These are phyloP conservation scores for Lasioglossum leucozonium DNA, from an alignment of 2,888 invertebrate genomes.

Conservation along the genomic window DNA sequence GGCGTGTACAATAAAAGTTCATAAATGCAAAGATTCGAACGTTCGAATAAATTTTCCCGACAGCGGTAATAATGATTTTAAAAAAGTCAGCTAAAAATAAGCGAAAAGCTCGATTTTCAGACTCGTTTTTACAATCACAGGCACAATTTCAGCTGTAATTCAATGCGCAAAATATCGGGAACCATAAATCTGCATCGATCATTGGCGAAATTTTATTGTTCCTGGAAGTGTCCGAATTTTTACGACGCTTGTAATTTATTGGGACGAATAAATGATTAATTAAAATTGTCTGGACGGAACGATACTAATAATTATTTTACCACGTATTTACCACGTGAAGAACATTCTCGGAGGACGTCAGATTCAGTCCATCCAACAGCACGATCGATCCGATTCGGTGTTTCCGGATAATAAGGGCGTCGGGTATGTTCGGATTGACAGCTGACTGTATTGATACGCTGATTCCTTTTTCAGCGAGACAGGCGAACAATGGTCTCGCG, in stretches of 20 bases:
- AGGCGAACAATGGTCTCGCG: constrained; percentile 76
- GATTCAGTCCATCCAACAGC: constrained; percentile 79
- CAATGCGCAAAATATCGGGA: neutral
- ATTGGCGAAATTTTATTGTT: neutral
- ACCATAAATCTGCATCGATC: neutral
- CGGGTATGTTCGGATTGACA: constrained; percentile 75
- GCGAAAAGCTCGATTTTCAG: too few relatives aligned
- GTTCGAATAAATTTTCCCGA: neutral
- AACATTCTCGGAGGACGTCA: constrained; percentile 79
- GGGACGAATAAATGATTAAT: neutral
- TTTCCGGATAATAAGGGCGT: constrained; percentile 74
- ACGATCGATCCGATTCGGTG: constrained; percentile 81
- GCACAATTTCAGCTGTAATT: neutral
- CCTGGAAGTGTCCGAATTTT: neutral
- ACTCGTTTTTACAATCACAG: too few relatives aligned
- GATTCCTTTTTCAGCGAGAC: constrained; percentile 77
- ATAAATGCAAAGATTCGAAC: neutral
- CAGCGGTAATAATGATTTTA: too few relatives aligned
- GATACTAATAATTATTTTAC: too few relatives aligned
- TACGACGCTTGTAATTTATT: neutral
- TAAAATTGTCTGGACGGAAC: neutral
- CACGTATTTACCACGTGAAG: constrained; percentile 74
- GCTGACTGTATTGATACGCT: constrained; percentile 79
- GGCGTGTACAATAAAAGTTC: too few relatives aligned
- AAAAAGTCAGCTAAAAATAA: too few relatives aligned